Base-by-base conservation (phyloP, 2,113 vertebrate species). In the Tachysurus vachellii region DNA sequence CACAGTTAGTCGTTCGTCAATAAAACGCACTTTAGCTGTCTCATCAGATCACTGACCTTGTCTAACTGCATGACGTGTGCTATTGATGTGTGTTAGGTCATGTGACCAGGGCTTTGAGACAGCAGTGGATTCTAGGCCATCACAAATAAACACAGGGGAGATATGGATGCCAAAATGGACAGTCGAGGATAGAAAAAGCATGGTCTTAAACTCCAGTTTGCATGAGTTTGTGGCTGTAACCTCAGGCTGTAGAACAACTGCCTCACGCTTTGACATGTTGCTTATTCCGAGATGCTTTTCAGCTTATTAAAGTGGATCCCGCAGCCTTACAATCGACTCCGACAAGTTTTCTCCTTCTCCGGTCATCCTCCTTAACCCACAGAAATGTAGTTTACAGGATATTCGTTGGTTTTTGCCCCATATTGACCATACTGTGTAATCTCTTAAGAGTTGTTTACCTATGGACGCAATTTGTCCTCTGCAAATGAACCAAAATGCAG, bases 1-100 rank as follows among this genome's bases (percentile, higher is more conserved):
- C 82, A 56, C 66, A 84, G 31, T 36, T 42, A 14, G 16, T 16
- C 9, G 19, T 73, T 73, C 47, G 12, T 36, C 82, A 44, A 28
- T 56, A 71, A 26, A 71, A 36, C 16, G 4, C 83, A n/a, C 68
- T 75, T 84, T 84, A 84, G 59, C 68, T 59, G 13, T 84, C 21
- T 42, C 19, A 44, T 75, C 28, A 17, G 70, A 75, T 84, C 68
- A 84, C 26, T 62, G 83, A 50, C 54, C 68, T 73, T 16, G 31
- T 61, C 83, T 56, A 76, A 28, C 36, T n/a, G 42, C 28, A 57
- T 84, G 53, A 73, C 54, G 31, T n/a, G 36, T 59, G 36, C 19
- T 57, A 53, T 84, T 44, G 31, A 61, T 76, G 56, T 71, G 64
- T 79, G 77, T 42, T n/a, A 56, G 54, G 61, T 80, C 61, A 54